Percentiles rank a stretch among this genome's conserved stretches.
Evolutionary conservation across 2,113 vertebrate genomes (phyloP).

Genomic region (Sturnira hondurensis): DNA sequence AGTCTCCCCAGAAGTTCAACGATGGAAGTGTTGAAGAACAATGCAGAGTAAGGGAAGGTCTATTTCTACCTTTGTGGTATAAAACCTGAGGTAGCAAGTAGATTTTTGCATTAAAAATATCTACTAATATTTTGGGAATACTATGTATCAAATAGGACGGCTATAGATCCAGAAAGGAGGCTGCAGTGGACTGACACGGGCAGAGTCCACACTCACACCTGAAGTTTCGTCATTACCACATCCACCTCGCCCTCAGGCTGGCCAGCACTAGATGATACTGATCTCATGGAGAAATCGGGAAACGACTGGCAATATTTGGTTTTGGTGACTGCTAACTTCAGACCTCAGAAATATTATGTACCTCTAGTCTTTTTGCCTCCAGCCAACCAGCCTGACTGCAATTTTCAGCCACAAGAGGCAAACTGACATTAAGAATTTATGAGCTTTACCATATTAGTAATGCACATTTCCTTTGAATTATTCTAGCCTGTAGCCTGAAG

Average conservation of each 20-base stretch:
- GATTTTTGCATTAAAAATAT: neutral
- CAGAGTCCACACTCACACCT: neutral
- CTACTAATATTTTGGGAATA: neutral
- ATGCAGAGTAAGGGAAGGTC: neutral
- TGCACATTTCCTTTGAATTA: conserved; percentile 61
- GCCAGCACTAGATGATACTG: neutral
- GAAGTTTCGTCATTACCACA: neutral
- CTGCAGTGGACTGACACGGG: neutral
- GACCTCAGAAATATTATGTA: conserved; percentile 51
- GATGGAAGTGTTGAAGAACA: neutral
- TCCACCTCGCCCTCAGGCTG: neutral
- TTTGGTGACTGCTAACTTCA: conserved; percentile 27
- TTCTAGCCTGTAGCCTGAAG: conserved; percentile 53
- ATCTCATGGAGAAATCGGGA: neutral
- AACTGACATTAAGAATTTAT: conserved; percentile 51
- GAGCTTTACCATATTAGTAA: conserved; percentile 30
- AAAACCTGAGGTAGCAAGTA: neutral
- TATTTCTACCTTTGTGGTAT: neutral
- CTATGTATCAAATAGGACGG: neutral
- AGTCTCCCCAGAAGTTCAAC: neutral
- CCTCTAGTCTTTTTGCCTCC: conserved; percentile 51
- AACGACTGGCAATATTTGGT: conserved; percentile 33
- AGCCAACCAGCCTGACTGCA: conserved; percentile 28
- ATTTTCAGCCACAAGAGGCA: conserved; percentile 41
- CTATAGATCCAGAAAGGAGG: neutral